Conservation (phyloP, 1,140 invertebrate species). For the Patella vulgata region DNA sequence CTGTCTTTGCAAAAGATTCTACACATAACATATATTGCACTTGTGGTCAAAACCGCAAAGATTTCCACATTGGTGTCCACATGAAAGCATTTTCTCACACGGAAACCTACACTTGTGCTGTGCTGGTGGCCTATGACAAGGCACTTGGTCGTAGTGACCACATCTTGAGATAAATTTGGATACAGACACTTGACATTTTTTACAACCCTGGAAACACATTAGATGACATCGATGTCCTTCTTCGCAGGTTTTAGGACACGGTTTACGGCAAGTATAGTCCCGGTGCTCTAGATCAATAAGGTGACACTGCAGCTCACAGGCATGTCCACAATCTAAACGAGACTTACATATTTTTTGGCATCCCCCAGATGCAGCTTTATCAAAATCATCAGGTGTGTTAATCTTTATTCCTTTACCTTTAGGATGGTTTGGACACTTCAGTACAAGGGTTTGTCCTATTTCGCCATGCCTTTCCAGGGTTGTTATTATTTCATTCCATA, state of each 20-base stretch:
- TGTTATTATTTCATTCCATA: constrained; percentile 65
- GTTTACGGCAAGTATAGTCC: constrained; percentile 50
- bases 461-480: constrained; percentile 30
- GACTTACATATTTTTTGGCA: constrained; percentile 60
- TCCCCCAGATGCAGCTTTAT: constrained; percentile 64
- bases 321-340: constrained; percentile 62
- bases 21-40: constrained; percentile 28
- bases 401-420: constrained; percentile 38
- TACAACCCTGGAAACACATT: constrained; percentile 71
- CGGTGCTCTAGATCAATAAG: constrained; percentile 52
- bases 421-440: constrained; percentile 68
- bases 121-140: constrained; percentile 66
- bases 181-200: constrained; percentile 76
- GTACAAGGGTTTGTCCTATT: constrained; percentile 44
- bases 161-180: constrained; percentile 81
- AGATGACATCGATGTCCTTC: constrained; percentile 80
- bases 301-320: constrained; percentile 58
- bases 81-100: constrained; percentile 54
- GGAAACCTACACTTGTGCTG: constrained; percentile 50
- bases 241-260: constrained; percentile 50
- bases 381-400: constrained; percentile 55
- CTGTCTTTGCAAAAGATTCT: no score
- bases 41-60: constrained; percentile 69
- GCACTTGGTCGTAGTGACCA: constrained; percentile 20
- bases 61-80: constrained; percentile 74